Base-by-base conservation (phyloP, 2,888 invertebrate species). In the Rhimphoctona megacephalus region DNA sequence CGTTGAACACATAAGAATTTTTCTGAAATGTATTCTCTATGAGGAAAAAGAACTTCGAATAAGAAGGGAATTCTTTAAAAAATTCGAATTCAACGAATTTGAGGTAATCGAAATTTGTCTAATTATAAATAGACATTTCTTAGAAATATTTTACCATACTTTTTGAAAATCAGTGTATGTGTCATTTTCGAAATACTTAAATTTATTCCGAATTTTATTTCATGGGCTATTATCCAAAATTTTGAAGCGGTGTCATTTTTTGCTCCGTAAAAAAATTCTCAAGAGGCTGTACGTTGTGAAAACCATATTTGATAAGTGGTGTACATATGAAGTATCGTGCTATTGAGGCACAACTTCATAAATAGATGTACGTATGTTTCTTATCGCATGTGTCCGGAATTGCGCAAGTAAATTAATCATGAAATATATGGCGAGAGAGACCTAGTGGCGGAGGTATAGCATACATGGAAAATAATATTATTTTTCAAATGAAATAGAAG, bases 361-460 rank as follows among this genome's bases (percentile, higher is more conserved):
- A 25, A 39, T 54, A 49, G 9, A 79, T 33, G 46, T 43, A 66
- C 81, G 46, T 49, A 64, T 76, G 81, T 54, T 72, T 77, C 54
- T 85, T 81, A 77, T 85, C 81, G 72, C 77, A 70, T 78, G 64
- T 77, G 77, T 77, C 81, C 61, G 64, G 67, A 78, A 85, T 85
- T 85, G 81, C 85, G 81, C 81, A 78, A 85, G 81, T 85, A 72
- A 85, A 81, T 81, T 81, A 85, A 85, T 81, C 77, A 74, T 81
- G 67, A 79, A 81, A 78, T 77, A 85, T 66, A 39, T 81, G 66
- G 54, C 81, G 43, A 43, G 39, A 49, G 52, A 82, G 57, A 78
- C 54, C 30, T 36, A 30, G 46, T 64, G 49, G 54, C 72, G 66
- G 72, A 54, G 49, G 81, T 61, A 66, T 14, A 33, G 66, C 66